These are phyloP conservation scores for Toxotes lorentzi DNA, from an alignment of 2,797 vertebrate species.

Conservation along the genomic window DNA sequence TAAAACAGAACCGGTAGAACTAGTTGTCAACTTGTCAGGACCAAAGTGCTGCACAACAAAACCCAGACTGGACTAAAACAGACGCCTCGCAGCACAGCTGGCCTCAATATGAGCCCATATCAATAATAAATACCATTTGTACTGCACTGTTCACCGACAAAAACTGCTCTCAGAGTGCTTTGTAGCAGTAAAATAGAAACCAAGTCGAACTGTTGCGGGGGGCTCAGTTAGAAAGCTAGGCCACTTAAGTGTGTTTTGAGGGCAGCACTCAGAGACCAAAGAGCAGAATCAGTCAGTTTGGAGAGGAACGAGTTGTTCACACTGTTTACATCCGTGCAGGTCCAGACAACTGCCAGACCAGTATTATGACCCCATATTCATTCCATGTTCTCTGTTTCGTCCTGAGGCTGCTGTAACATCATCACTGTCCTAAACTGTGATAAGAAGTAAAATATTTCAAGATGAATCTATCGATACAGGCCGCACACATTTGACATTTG, in stretches of 20 bases:
- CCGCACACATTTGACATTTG: neutral
- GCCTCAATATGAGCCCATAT: constrained; percentile 72
- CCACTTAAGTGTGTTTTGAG: constrained; percentile 71
- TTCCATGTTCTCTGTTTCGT: neutral
- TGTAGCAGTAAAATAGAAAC: constrained; percentile 67
- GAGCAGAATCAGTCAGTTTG: constrained; percentile 22
- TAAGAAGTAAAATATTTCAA: too few species aligned
- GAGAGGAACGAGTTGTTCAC: constrained; percentile 16
- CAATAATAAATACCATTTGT: constrained; percentile 79
- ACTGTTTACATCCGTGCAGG: constrained; percentile 24
- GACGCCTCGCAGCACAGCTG: constrained; percentile 48
- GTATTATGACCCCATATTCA: neutral
- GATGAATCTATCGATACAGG: too few species aligned
- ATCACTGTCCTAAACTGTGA: too few species aligned
- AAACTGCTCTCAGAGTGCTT: constrained; percentile 65
- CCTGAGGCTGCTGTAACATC: constrained; percentile 4
- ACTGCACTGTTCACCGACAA: constrained; percentile 69
- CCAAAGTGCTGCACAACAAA: constrained; percentile 54
- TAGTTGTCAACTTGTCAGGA: constrained; percentile 53
- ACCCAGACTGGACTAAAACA: constrained; percentile 46
- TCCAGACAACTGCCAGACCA: constrained; percentile 1
- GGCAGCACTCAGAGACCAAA: constrained; percentile 43
- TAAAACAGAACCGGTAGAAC: constrained; percentile 52
- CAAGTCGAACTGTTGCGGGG: constrained; percentile 55
- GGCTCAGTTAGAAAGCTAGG: constrained; percentile 51